Percentiles rank a stretch among this genome's conserved stretches.
These are phyloP conservation scores for Pachydiplax longipennis DNA, from an alignment of 2,888 invertebrate genomes.

Conservation along the genomic window DNA sequence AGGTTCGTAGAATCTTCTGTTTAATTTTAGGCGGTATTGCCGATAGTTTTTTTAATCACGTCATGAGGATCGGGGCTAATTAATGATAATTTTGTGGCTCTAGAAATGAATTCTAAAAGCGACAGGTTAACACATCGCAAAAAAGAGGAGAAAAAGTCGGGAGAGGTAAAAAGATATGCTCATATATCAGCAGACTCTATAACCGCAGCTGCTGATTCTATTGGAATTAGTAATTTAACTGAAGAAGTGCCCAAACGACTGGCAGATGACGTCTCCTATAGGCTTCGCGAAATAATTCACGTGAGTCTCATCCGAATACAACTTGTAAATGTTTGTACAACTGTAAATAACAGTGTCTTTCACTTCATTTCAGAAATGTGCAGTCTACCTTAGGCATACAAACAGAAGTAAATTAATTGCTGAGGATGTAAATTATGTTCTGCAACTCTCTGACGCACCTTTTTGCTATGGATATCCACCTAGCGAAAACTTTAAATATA, in stretches of 20 bases:
- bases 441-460: slow-evolving; percentile 48
- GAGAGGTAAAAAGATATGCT: slow-evolving; percentile 49
- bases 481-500: slow-evolving; percentile 24
- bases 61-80: neutral
- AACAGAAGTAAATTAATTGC: slow-evolving; percentile 48
- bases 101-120: neutral
- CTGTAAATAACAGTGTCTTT: neutral
- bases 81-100: neutral
- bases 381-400: slow-evolving; percentile 48
- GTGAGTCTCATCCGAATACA: slow-evolving; percentile 52
- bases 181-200: slow-evolving; percentile 53
- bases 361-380: slow-evolving; percentile 49
- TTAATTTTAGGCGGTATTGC: neutral
- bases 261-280: slow-evolving; percentile 60
- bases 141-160: slow-evolving; percentile 46
- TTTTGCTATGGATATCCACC: slow-evolving; percentile 47
- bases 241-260: slow-evolving; percentile 59
- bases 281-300: slow-evolving; percentile 59
- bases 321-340: too few relatives aligned
- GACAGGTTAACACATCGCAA: slow-evolving; percentile 11
- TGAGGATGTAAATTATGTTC: slow-evolving; percentile 49
- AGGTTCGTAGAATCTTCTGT: neutral
- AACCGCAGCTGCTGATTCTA: slow-evolving; percentile 59
- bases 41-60: neutral
- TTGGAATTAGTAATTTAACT: slow-evolving; percentile 58